A percentile compares a stretch with the other conserved stretches of the same genome.
Evolutionary conservation across 1,140 invertebrate genomes (phyloP).

Genomic region (Drosophila sucinea): DNA sequence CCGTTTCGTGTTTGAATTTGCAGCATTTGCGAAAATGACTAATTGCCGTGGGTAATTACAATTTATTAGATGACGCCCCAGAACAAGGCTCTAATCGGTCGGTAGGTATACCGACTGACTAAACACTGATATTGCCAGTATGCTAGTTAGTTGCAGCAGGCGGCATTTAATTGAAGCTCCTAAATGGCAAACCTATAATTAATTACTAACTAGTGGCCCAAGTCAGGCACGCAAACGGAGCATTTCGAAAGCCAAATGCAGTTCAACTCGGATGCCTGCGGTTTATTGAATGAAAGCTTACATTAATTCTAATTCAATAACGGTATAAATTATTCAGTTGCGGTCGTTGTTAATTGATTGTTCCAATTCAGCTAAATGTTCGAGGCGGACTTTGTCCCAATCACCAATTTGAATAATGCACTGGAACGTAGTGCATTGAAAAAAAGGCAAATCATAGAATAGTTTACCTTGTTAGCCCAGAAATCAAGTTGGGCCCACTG

Average conservation of each 20-base stretch:
- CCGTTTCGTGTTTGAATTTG: constrained; percentile 51
- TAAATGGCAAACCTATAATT: constrained; percentile 68
- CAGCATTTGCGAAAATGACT: constrained; percentile 60
- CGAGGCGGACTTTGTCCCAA: constrained; percentile 47
- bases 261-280: background rate
- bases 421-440: constrained; percentile 29
- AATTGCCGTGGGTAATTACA: constrained; percentile 74
- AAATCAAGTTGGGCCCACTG: background rate
- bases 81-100: constrained; percentile 30
- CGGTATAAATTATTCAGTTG: constrained; percentile 63
- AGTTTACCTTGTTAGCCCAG: background rate
- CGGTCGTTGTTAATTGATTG: constrained; percentile 66
- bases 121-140: background rate
- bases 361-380: constrained; percentile 64
- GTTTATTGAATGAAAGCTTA: constrained; percentile 7
- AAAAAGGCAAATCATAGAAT: too few species aligned
- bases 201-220: constrained; percentile 30
- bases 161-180: constrained; percentile 39
- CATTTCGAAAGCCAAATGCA: constrained; percentile 35
- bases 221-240: constrained; percentile 62
- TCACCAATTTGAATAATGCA: constrained; percentile 61
- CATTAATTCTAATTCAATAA: constrained; percentile 66
- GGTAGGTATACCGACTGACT: background rate
- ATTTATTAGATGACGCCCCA: constrained; percentile 73
- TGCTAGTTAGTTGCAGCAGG: constrained; percentile 30